Percentiles rank a stretch among this genome's conserved stretches.
phyloP scores from a whole-genome alignment of 2,888 invertebrate genomes.

The Diarsia mendica region DNA sequence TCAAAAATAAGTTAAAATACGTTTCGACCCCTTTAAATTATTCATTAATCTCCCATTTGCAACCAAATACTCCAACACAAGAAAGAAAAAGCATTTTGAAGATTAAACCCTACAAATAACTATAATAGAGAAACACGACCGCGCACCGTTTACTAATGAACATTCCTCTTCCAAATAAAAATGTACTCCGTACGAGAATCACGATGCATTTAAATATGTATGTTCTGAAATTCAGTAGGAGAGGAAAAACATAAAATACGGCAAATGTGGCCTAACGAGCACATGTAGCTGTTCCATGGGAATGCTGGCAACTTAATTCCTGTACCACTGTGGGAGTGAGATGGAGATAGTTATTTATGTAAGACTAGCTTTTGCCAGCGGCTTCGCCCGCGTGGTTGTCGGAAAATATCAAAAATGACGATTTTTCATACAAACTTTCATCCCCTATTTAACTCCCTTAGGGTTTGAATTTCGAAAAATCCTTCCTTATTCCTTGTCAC shows the following conservation, averaged over 20 bases:
- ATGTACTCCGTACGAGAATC: constrained; percentile 49
- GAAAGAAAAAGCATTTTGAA: constrained; percentile 56
- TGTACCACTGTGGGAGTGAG: constrained; percentile 42
- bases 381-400: too few relatives aligned
- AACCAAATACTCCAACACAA: constrained; percentile 21
- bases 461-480: too few relatives aligned
- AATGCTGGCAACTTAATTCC: constrained; percentile 51
- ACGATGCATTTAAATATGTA: constrained; percentile 59
- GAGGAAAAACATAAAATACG: constrained; percentile 61
- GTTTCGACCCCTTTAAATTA: not conserved
- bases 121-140: constrained; percentile 45
- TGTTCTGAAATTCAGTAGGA: constrained; percentile 52
- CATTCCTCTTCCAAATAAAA: constrained; percentile 57
- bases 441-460: too few relatives aligned
- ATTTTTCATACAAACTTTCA: too few relatives aligned
- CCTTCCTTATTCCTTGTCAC: too few relatives aligned
- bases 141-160: constrained; percentile 62
- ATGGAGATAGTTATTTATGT: constrained; percentile 28
- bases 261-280: constrained; percentile 65
- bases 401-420: too few relatives aligned
- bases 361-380: not conserved
- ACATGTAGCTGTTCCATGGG: constrained; percentile 47
- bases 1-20: not conserved
- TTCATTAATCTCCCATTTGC: constrained; percentile 5
- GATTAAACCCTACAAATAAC: constrained; percentile 63